Base-by-base conservation (phyloP, 2,113 vertebrate species). In the Mesitornis unicolor region DNA sequence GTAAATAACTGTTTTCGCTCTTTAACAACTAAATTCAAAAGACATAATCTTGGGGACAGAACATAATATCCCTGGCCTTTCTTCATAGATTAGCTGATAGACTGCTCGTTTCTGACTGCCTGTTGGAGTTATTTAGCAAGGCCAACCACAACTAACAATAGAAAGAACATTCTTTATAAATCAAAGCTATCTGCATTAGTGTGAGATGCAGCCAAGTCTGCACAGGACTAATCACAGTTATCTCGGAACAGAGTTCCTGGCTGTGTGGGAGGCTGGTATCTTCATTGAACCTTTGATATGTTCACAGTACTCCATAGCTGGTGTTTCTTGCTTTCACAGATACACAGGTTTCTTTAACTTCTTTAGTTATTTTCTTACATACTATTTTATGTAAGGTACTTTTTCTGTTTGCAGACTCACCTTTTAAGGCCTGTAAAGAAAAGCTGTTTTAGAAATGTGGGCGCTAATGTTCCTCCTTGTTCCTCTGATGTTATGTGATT, bases 231-330 rank as follows among this genome's bases (percentile, higher is more conserved):
- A 47, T 36, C 33, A 19, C n/a, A 64, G 3, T 35, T 81, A 42
- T 20, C 29, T 75, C 33, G 7, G 40, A 73, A 60, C 12, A 45
- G 29, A 43, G 31, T 17, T 65, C 36, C 26, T 82, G 36, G 45
- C 26, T 25, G 1, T 47, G 16, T 73, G 43, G 1, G 3, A 35
- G 19, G 45, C 31, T 1, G 0, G 10, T 29, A 9, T 26, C 29
- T 61, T 48, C 50, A 51, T 8, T 25, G 3, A 59, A 65, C 16
- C 40, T 84, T 50, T 14, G 20, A 12, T 0, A 0, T 24, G 4
- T 63, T 81, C 64, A 43, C 28, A 51, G 54, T 6, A 5, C 74
- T 89, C 26, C 33, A 9, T 21, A 50, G 4, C 35, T 84, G 35
- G 3, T 50, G 19, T 45, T 80, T 59, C 73, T 89, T 87, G 57